Evolutionary conservation across 2,113 vertebrate species (phyloP).

Genomic region (Micronycteris hirsuta): DNA sequence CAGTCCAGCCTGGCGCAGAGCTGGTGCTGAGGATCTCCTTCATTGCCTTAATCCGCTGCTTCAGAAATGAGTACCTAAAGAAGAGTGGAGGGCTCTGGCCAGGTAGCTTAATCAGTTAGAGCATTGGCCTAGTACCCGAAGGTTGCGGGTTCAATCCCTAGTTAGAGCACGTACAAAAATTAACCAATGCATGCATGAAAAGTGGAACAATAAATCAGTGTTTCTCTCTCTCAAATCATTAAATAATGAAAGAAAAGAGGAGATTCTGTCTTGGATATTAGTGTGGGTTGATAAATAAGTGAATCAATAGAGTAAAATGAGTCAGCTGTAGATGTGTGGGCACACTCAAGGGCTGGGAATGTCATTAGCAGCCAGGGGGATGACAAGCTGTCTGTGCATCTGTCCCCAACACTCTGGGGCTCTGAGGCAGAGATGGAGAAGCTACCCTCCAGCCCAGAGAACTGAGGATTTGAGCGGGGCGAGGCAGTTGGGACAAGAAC

Average conservation of each 20-base stretch:
- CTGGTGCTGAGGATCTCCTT: neutral
- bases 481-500: neutral
- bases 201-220: too few species aligned
- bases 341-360: neutral
- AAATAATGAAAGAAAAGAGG: too few species aligned
- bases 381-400: neutral
- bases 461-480: neutral
- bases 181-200: too few species aligned
- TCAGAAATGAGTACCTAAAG: neutral
- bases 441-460: neutral
- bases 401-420: neutral
- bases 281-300: neutral
- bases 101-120: too few species aligned
- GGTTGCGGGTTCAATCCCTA: too few species aligned
- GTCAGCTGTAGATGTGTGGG: neutral
- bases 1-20: rapidly evolving
- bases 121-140: too few species aligned
- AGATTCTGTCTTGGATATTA: neutral
- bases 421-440: neutral
- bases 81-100: too few species aligned
- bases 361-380: neutral
- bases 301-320: neutral
- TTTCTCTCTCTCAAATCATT: too few species aligned
- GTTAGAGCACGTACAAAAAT: too few species aligned
- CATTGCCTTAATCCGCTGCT: rapidly evolving